Evolutionary conservation across 30 jellyfish, hydroid and myxozoan genomes (phyloP), one percentile per base, ranked within the genome.

Genomic region (Hydra vulgaris): DNA sequence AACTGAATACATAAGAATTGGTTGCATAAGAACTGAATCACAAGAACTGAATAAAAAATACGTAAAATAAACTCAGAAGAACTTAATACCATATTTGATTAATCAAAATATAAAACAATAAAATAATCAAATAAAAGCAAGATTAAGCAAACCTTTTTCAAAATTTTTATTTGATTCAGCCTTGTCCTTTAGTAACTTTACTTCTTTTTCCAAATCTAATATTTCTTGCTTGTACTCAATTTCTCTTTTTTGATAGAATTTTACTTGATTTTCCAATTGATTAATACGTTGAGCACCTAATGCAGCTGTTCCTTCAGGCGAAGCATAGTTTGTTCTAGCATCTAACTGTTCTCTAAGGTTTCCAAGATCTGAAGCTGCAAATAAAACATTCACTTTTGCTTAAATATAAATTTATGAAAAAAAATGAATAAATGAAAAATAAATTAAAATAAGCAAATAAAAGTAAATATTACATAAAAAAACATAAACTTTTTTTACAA

Each of bases 181-280:
- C 79, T 24, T 82, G 54, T n/a, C 1, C 22, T 74, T 72, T 82
- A 82, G 66, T 21, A 56, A 16, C 15, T 24, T 15, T 17, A 72
- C 78, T 54, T 82, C 89, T 71, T 53, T 74, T 23, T 82, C 89
- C 66, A 82, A 74, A 8, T 66, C 55, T 1, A 27, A 8, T 21
- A 73, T 20, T 16, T 73, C 82, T 21, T 82, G 87, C 25, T 73
- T 72, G 66, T 72, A 61, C 80, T 82, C 86, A 21, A 5, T n/a
- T 74, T 82, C 89, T 17, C 89, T 66, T 20, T 72, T 55, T 72
- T 82, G 82, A 0, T 82, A 82, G 71, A 25, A 82, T 40, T 72
- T 82, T 78, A 82, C 80, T 73, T 82, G 86, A 52, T 82, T 82
- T 0, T 82, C 89, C 88, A 82, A 82, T 86, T 82, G 89, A 0